phyloP scores from a whole-genome alignment of 2,113 vertebrate genomes.

The Sinocyclocheilus maitianheensis region DNA sequence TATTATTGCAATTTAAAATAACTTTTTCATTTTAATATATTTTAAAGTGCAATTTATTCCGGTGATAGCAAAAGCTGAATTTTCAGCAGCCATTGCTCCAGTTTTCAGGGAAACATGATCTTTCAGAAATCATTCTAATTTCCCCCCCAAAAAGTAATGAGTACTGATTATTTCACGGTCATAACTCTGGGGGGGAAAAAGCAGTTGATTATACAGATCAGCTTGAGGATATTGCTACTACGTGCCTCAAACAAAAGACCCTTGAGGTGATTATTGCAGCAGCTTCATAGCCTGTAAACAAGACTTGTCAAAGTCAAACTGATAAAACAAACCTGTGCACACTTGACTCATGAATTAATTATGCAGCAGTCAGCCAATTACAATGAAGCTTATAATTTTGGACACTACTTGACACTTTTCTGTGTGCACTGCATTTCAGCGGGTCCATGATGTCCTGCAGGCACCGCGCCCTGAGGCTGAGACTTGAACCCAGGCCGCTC shows the following conservation, averaged over 20 bases:
- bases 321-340: constrained; percentile 16
- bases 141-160: not conserved
- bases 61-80: not conserved
- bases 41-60: not conserved
- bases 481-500: not conserved
- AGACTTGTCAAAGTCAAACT: constrained; percentile 5
- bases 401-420: not conserved
- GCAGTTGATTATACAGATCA: not conserved
- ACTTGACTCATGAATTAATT: constrained; percentile 4
- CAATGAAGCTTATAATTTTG: not conserved
- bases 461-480: not conserved
- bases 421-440: not conserved
- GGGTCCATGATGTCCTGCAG: not conserved
- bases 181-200: not conserved
- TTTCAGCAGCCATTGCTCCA: not conserved
- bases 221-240: not conserved
- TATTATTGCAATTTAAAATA: not conserved
- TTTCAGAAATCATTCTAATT: not conserved
- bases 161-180: too few species aligned
- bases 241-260: not conserved
- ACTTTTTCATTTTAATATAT: not conserved
- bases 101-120: not conserved
- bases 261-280: not conserved
- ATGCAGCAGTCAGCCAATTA: not conserved
- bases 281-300: not conserved